A percentile compares a stretch with the other conserved stretches of the same genome.
These are phyloP conservation scores for Pheosia gnoma DNA, from an alignment of 2,888 invertebrate genomes.

Conservation along the genomic window DNA sequence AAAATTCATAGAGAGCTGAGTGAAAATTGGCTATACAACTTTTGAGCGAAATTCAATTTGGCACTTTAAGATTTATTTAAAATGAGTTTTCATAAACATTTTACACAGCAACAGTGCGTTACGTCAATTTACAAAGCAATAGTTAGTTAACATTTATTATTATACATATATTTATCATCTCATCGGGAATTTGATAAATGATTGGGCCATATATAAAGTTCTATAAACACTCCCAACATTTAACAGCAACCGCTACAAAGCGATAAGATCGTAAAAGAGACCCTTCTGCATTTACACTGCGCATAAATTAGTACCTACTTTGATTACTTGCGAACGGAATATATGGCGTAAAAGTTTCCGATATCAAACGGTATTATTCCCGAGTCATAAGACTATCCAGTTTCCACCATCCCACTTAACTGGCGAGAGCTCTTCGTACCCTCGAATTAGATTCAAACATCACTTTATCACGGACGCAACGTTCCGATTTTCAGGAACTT, in stretches of 20 bases:
- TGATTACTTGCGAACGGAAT: conserved; percentile 48
- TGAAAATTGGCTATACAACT: conserved; percentile 64
- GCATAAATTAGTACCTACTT: conserved; percentile 46
- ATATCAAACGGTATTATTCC: conserved; percentile 63
- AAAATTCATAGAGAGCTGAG: conserved; percentile 73
- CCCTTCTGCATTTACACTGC: conserved; percentile 31
- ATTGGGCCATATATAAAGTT: conserved; percentile 12
- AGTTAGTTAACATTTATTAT: too few relatives aligned
- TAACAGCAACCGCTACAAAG: conserved; percentile 42
- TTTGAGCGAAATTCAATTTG: conserved; percentile 50
- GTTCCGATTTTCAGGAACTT: conserved; percentile 50
- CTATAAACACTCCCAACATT: conserved; percentile 35
- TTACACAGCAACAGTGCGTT: not conserved
- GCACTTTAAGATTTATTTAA: conserved; percentile 33
- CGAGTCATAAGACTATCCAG: conserved; percentile 64
- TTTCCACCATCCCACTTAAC: conserved; percentile 65
- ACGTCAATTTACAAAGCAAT: not conserved
- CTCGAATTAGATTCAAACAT: conserved; percentile 65
- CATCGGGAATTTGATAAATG: conserved; percentile 13
- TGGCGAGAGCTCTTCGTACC: conserved; percentile 66
- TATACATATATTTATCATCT: conserved; percentile 5
- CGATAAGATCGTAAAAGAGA: conserved; percentile 41
- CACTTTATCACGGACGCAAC: conserved; percentile 57
- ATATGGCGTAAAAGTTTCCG: conserved; percentile 44
- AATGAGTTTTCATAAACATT: conserved; percentile 12